Evolutionary conservation across 2,113 vertebrate species (phyloP).

Genomic region (Todiramphus saurophagus): DNA sequence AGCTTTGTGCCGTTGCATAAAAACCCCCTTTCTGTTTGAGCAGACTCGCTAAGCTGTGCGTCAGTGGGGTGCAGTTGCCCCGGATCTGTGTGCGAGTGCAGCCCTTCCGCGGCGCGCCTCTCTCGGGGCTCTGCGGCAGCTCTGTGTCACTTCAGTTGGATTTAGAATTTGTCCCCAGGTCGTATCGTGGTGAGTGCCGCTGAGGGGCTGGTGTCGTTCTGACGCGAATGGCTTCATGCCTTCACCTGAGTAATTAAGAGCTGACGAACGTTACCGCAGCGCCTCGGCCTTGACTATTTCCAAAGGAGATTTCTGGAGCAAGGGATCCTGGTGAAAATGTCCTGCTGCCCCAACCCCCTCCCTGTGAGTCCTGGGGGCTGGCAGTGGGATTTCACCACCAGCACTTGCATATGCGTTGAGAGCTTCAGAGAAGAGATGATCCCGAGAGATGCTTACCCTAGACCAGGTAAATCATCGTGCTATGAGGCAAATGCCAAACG

Average conservation of each 20-base stretch:
- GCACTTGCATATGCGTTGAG: conserved; percentile 1
- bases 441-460: conserved; percentile 7
- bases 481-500: neutral
- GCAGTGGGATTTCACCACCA: conserved; percentile 10
- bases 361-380: neutral
- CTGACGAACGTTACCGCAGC: neutral
- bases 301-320: conserved; percentile 34
- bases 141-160: neutral
- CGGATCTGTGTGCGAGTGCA: neutral
- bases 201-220: neutral
- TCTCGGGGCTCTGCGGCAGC: neutral
- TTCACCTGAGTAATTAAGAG: conserved; percentile 8
- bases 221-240: neutral
- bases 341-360: neutral
- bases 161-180: conserved; percentile 17
- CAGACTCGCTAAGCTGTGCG: neutral
- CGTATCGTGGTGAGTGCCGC: neutral
- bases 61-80: neutral
- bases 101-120: neutral
- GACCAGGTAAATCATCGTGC: neutral
- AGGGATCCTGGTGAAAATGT: conserved; percentile 19
- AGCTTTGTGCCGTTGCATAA: neutral
- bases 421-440: conserved; percentile 34
- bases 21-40: neutral
- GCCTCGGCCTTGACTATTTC: neutral